Evolutionary conservation across 2,113 vertebrate genomes (phyloP).

Genomic region (Brachyhypopomus gauderio): DNA sequence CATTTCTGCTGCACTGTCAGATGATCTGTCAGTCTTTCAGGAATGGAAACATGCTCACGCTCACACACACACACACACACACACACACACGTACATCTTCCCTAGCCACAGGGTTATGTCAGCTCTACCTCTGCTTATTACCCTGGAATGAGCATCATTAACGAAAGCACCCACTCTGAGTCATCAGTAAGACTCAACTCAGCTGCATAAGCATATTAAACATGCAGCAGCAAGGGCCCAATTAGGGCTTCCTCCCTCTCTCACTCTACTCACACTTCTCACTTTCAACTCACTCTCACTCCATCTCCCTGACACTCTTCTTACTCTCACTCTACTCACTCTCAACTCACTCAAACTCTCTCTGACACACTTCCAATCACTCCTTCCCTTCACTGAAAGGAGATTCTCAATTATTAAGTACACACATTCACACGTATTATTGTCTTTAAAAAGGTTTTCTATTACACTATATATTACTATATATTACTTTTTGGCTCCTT

Average conservation of each 20-base stretch:
- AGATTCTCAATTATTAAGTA: not conserved
- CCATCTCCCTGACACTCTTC: too few species aligned
- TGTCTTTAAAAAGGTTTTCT: not conserved
- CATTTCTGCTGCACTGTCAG: slow-evolving; percentile 37
- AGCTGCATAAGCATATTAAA: slow-evolving; percentile 69
- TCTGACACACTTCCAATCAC: not conserved
- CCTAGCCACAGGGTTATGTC: slow-evolving; percentile 64
- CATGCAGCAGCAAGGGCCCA: slow-evolving; percentile 59
- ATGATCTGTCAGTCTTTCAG: slow-evolving; percentile 17
- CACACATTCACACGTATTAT: slow-evolving; percentile 11
- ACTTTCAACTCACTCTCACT: too few species aligned
- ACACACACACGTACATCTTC: slow-evolving; percentile 60
- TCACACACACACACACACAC: slow-evolving; percentile 18
- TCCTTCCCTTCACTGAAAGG: slow-evolving; percentile 37
- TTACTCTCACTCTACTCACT: too few species aligned
- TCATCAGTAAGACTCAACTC: slow-evolving; percentile 69
- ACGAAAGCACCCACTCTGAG: slow-evolving; percentile 61
- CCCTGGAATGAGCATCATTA: slow-evolving; percentile 69
- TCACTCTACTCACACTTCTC: too few species aligned
- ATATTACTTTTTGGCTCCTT: not conserved
- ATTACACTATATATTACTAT: slow-evolving; percentile 1
- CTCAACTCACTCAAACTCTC: too few species aligned
- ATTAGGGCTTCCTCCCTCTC: slow-evolving; percentile 32
- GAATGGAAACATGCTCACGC: slow-evolving; percentile 1
- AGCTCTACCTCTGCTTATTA: slow-evolving; percentile 72